phyloP scores from a whole-genome alignment of 2,113 vertebrate genomes.

The Indri indri region DNA sequence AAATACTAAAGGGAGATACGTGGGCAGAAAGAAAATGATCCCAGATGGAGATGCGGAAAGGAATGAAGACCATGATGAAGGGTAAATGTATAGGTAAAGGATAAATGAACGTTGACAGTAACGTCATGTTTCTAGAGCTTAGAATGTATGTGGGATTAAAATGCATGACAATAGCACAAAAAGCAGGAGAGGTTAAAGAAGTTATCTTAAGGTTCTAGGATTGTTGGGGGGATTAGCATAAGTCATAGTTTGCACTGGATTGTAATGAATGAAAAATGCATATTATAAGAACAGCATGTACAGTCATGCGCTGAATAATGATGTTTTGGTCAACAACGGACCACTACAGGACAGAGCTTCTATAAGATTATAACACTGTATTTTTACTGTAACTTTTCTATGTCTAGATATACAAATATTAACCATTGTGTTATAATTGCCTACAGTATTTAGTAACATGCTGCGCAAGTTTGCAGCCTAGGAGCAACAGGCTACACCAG shows the following conservation, averaged over 20 bases:
- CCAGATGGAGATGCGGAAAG: background rate
- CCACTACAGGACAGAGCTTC: background rate
- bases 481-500: background rate
- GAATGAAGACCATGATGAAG: background rate
- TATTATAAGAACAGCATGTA: background rate
- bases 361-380: background rate
- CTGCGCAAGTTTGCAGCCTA: background rate
- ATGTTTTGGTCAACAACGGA: background rate
- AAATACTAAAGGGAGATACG: background rate
- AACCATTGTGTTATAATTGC: background rate
- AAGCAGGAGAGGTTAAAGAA: background rate
- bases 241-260: background rate
- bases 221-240: background rate
- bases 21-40: background rate
- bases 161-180: background rate
- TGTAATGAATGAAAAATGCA: background rate
- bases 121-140: background rate
- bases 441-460: background rate
- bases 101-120: background rate
- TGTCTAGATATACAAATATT: background rate
- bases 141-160: background rate
- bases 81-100: background rate
- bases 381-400: background rate
- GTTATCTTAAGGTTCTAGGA: background rate
- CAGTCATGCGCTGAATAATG: background rate